Base-by-base conservation (phyloP, 1,140 invertebrate species). In the Zaprionus davidi region DNA sequence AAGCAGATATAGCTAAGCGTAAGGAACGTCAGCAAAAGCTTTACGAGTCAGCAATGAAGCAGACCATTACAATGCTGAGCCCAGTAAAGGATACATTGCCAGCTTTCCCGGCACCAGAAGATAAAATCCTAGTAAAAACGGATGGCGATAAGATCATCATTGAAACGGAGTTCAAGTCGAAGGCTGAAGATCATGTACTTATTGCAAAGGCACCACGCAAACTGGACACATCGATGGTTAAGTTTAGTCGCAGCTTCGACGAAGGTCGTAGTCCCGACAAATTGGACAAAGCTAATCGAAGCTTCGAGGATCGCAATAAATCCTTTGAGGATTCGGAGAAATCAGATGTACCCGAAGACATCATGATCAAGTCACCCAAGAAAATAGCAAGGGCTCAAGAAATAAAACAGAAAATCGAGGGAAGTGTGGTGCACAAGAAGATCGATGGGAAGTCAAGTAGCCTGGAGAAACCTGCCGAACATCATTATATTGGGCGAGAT, bases 141-240 rank as follows among this genome's bases (percentile, higher is more conserved):
- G 94, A 95, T 76, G 94, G 94, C 17, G 94, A 95, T 81, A 95
- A 95, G 77, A 95, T 95, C 66, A 95, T 95, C 15, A 95, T 95
- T 71, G 94, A 95, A 93, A 95, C 94, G 1, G 94, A 95, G 85
- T 94, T 95, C 24, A 94, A 93, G 71, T 95, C 94, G 44, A 95
- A 95, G 83, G 94, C 94, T 1, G 94, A 95, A 88, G 94, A 95
- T 90, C 94, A 95, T 79, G 94, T 95, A n/a, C 94, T 96, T 64
- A 95, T 96, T 78, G 95, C 95, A 0, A 96, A 96, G 86, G 95
- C 95, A 22, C 95, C 95, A 2, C 95, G 95, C 70, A 95, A 95
- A 78, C 81, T 96, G 5, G 95, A 96, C 78, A 95, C 95, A 71
- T 95, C 95, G 74, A 81, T 94, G 65, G 94, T 95, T 9, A 95